These are phyloP conservation scores for Siniperca chuatsi DNA, from an alignment of 2,113 vertebrate species.

Conservation along the genomic window DNA sequence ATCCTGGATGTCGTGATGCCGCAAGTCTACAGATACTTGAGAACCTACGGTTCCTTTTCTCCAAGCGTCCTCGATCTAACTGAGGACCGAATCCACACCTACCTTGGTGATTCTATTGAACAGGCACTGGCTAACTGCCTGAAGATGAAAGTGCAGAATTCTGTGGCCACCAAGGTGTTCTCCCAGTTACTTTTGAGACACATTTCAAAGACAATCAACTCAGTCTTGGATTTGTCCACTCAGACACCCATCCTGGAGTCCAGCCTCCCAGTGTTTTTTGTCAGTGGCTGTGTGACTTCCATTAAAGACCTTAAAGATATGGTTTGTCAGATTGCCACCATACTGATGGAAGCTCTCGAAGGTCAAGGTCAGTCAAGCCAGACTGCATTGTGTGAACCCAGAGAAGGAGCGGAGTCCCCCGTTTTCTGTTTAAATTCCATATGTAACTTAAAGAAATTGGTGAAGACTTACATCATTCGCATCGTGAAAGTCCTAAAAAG, in stretches of 20 bases:
- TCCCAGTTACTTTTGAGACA: background rate
- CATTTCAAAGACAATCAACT: constrained; percentile 8
- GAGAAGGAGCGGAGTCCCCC: background rate
- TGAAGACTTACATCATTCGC: background rate
- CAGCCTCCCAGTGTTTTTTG: constrained; percentile 10
- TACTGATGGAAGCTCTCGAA: background rate
- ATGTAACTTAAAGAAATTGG: background rate
- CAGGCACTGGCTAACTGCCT: background rate
- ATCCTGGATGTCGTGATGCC: constrained; percentile 1
- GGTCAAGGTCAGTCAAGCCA: background rate
- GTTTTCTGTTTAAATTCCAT: no score
- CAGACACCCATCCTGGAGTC: background rate
- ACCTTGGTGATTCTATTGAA: constrained; percentile 8
- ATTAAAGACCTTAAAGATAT: background rate
- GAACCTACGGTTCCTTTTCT: background rate
- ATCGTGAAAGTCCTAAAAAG: background rate
- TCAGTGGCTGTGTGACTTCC: background rate
- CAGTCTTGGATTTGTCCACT: background rate
- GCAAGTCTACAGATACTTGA: constrained; percentile 9
- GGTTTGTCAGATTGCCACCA: background rate
- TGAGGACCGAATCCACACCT: background rate
- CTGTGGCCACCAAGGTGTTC: background rate
- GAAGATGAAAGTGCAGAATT: background rate
- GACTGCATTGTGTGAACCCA: background rate
- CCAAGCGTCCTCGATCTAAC: background rate